Evolutionary conservation across 2,888 invertebrate species (phyloP).

Genomic region (Rotaria macrura): DNA sequence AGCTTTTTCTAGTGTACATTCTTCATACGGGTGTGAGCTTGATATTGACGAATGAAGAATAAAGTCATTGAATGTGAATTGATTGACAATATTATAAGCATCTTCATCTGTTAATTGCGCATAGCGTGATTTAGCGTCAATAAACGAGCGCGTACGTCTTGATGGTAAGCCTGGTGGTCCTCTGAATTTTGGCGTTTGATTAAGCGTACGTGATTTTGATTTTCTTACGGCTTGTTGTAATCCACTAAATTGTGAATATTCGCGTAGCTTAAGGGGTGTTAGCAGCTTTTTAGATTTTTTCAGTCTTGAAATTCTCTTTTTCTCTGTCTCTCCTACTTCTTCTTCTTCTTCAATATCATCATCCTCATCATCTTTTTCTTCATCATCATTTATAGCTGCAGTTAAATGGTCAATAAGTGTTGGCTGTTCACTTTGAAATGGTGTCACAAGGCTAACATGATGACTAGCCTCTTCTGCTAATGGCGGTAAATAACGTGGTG

Average conservation of each 20-base stretch:
- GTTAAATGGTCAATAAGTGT: not conserved
- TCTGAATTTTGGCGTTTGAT: not conserved
- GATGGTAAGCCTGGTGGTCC: not conserved
- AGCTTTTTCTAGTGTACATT: not conserved
- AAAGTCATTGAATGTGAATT: slow-evolving; percentile 9
- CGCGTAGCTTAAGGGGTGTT: not conserved
- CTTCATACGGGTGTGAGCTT: not conserved
- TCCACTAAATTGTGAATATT: not conserved
- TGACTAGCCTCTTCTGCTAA: not conserved
- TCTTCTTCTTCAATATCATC: not conserved
- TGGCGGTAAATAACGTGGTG: not conserved
- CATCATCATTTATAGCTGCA: not conserved
- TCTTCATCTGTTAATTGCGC: not conserved
- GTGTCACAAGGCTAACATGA: not conserved
- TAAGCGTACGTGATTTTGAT: not conserved
- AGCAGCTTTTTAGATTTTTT: not conserved
- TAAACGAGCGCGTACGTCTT: not conserved
- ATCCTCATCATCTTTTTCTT: not conserved
- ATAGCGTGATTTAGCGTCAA: not conserved
- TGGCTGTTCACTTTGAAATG: not conserved
- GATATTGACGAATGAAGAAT: not conserved
- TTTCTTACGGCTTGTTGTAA: not conserved
- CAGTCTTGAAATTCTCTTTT: not conserved
- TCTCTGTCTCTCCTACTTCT: no score
- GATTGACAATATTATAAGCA: not conserved